A percentile compares a stretch with the other conserved stretches of the same genome.
phyloP scores from a whole-genome alignment of 2,113 vertebrate species.

The Taxidea taxus region DNA sequence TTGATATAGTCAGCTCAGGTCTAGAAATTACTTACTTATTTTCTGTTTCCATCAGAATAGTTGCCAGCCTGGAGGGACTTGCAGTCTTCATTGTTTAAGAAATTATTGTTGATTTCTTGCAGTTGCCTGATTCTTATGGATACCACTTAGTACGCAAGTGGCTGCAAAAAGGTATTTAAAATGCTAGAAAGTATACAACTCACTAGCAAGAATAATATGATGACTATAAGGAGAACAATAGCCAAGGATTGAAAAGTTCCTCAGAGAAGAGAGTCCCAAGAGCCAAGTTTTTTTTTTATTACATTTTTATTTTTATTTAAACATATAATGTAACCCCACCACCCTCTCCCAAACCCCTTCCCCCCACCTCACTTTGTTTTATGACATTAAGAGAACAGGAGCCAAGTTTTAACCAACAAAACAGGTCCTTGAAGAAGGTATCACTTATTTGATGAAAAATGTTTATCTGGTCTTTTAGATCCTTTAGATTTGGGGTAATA shows the following conservation, averaged over 20 bases:
- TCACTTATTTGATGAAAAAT: neutral
- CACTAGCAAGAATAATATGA: neutral
- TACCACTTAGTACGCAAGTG: neutral
- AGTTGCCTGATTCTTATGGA: neutral
- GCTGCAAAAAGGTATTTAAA: neutral
- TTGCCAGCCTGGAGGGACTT: neutral
- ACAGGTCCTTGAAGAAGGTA: neutral
- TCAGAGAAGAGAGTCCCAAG: neutral
- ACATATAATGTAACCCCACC: too few relatives aligned
- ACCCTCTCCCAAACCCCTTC: too few relatives aligned
- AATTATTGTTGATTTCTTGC: neutral
- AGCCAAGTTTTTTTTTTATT: neutral
- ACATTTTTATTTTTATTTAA: too few relatives aligned
- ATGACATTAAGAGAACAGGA: too few relatives aligned
- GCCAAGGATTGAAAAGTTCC: neutral
- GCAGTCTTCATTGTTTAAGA: neutral
- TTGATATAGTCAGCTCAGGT: neutral
- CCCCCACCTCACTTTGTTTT: too few relatives aligned
- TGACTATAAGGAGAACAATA: neutral
- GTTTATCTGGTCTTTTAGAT: neutral
- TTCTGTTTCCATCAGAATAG: neutral
- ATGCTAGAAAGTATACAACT: neutral
- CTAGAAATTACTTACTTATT: neutral
- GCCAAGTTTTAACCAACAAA: neutral
- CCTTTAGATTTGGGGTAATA: neutral